Base-by-base conservation (phyloP, 1,140 invertebrate species). In the Prorops nasuta region DNA sequence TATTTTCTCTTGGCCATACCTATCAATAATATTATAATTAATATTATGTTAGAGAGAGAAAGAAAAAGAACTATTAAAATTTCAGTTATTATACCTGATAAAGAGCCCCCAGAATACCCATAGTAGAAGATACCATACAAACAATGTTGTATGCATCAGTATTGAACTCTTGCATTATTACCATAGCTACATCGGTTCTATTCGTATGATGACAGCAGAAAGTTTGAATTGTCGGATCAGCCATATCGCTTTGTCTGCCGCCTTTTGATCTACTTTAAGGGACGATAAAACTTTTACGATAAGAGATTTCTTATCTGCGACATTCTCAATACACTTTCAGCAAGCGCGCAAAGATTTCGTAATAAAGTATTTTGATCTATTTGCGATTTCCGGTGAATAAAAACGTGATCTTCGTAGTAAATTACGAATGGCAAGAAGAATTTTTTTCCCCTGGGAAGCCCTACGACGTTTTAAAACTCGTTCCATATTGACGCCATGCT, bases 171-270 rank as follows among this genome's bases (percentile, higher is more conserved):
- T 83, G 70, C 81, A 87, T 84, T 44, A 86, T 80, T 62, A 74
- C 72, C 3, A 83, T 72, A 21, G 83, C 80, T 64, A 83, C 79
- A 43, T 83, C 79, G 31, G 83, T 80, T 45, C 78, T 81, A 49
- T 83, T 85, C 9, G 81, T 82, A 58, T 84, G 81, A 62, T 85
- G 82, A 66, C 88, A 89, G 67, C 87, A 89, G 72, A 89, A 89
- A 7, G 87, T 89, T 77, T 90, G 87, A 65, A 89, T 86, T 32
- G 86, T 87, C 28, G 88, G 88, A 78, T 89, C 87, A 32, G 87
- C 86, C 87, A 90, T 90, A 24, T 47, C 24, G 24, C 24, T 4
- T 28, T 28, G 4, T 28, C 24, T 28, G 4, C 24, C 24, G 4
- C 10, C 24, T 10, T 28, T 28, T 10, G 24, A 6, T 28, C 4